A percentile compares a stretch with the other conserved stretches of the same genome.
Evolutionary conservation across 2,797 vertebrate species (phyloP).

Genomic region (Acestrorhynchus altus): DNA sequence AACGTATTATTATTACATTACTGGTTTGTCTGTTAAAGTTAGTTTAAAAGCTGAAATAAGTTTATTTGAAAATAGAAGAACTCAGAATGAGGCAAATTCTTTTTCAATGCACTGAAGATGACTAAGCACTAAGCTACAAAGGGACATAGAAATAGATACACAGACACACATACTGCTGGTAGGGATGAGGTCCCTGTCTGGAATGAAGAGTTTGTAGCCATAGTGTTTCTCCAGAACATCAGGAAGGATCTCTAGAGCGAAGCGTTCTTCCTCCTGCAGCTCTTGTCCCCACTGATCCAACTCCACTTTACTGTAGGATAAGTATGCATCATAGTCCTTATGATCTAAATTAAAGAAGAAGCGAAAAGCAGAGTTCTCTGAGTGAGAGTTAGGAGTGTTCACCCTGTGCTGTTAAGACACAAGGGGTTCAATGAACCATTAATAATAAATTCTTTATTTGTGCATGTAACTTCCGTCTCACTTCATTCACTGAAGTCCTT

Average conservation of each 20-base stretch:
- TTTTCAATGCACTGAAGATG: background rate
- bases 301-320: conserved; percentile 99
- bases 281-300: conserved; percentile 99
- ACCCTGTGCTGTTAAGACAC: no score
- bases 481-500: no score
- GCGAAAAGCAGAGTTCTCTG: no score
- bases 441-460: no score
- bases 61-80: no score
- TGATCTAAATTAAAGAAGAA: conserved; percentile 39
- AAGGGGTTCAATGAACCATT: no score
- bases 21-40: no score
- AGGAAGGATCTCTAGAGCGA: conserved; percentile 96
- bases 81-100: no score
- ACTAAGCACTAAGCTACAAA: conserved; percentile 20
- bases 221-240: conserved; percentile 99
- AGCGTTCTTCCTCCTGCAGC: conserved; percentile 95
- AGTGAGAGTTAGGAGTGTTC: no score
- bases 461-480: no score
- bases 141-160: conserved; percentile 13
- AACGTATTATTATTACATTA: no score
- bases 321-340: conserved; percentile 93
- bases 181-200: conserved; percentile 97
- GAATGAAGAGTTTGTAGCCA: conserved; percentile 97
- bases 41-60: no score
- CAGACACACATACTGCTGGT: conserved; percentile 90